These are phyloP conservation scores for Micropterix aruncella DNA, from an alignment of 2,888 invertebrate genomes.

Conservation along the genomic window DNA sequence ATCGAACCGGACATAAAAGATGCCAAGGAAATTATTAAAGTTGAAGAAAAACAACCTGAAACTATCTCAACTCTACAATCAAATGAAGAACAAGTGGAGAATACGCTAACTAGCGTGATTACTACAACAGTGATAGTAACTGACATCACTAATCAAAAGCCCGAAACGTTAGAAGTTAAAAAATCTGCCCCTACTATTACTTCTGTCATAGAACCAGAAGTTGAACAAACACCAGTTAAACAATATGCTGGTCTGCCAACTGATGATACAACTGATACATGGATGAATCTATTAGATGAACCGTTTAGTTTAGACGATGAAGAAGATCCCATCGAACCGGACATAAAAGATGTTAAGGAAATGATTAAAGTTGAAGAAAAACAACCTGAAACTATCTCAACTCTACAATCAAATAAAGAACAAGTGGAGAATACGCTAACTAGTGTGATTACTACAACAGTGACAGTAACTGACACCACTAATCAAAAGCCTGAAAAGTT, in stretches of 20 bases:
- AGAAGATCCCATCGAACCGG: background rate
- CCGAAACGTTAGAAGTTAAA: background rate
- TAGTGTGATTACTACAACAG: background rate
- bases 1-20: background rate
- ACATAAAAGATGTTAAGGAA: slow-evolving; percentile 2
- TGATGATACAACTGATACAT: background rate
- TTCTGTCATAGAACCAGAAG: slow-evolving; percentile 1
- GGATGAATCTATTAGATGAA: background rate
- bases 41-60: background rate
- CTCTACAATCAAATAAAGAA: background rate
- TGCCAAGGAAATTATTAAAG: slow-evolving; percentile 3
- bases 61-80: background rate
- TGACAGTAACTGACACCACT: background rate
- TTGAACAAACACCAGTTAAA: background rate
- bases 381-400: background rate
- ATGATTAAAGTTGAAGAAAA: background rate
- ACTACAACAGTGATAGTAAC: background rate
- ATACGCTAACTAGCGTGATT: too few species aligned
- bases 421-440: too few species aligned
- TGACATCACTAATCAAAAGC: background rate
- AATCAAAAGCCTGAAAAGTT: background rate
- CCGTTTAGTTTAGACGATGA: slow-evolving; percentile 1
- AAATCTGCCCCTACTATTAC: too few species aligned
- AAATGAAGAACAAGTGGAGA: background rate
- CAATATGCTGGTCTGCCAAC: background rate